phyloP scores from a whole-genome alignment of 2,113 vertebrate species.

The Eptesicus fuscus region DNA sequence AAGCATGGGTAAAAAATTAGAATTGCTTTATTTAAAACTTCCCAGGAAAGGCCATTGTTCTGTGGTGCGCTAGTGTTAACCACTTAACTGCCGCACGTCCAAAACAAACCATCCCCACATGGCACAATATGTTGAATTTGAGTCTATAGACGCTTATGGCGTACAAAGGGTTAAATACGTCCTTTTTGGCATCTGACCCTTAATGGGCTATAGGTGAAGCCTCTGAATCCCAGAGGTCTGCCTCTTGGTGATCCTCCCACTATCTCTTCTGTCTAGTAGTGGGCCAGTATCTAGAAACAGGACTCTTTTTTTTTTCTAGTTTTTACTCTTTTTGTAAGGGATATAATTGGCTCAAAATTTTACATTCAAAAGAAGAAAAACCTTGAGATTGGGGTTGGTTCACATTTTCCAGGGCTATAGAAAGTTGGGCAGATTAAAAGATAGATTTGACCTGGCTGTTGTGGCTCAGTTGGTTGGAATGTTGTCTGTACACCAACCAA shows the following conservation, averaged over 20 bases:
- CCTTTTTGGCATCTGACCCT: neutral
- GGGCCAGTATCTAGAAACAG: neutral
- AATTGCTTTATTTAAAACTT: constrained; percentile 56
- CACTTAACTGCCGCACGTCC: too few relatives aligned
- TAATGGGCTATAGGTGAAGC: neutral
- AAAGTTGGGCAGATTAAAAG: constrained; percentile 10
- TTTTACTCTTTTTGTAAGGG: neutral
- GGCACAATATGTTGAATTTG: too few relatives aligned
- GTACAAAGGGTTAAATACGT: neutral
- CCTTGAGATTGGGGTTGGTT: neutral
- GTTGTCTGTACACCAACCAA: too few relatives aligned
- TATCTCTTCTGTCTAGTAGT: neutral
- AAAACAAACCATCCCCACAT: too few relatives aligned
- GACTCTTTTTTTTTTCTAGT: neutral
- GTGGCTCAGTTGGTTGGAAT: too few relatives aligned
- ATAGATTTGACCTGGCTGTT: neutral
- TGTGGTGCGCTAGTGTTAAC: neutral
- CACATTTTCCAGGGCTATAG: neutral
- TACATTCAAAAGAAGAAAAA: neutral
- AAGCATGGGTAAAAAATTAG: constrained; percentile 28
- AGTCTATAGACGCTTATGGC: too few relatives aligned
- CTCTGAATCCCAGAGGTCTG: neutral
- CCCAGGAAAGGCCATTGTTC: constrained; percentile 38
- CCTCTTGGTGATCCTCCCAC: neutral
- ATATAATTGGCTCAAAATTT: neutral